Evolutionary conservation across 2,113 vertebrate genomes (phyloP).

Genomic region (Alosa alosa): DNA sequence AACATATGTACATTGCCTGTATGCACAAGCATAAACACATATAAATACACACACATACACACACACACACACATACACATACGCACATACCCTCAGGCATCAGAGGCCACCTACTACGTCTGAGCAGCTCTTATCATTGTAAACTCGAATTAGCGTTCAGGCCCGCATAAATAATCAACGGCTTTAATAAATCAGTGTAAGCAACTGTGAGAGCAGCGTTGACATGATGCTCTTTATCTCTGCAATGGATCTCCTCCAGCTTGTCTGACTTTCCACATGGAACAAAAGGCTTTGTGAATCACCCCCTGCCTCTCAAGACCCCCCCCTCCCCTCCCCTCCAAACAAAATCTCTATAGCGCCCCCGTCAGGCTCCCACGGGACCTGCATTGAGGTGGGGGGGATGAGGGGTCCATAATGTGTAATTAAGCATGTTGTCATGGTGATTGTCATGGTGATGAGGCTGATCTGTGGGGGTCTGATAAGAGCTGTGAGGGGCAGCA

Average conservation of each 20-base stretch:
- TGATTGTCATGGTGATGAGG: slow-evolving; percentile 33
- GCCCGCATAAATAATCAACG: neutral
- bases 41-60: neutral
- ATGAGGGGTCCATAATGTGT: slow-evolving; percentile 22
- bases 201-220: slow-evolving; percentile 9
- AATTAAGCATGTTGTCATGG: slow-evolving; percentile 50
- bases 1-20: neutral
- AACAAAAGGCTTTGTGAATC: slow-evolving; percentile 43
- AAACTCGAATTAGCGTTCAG: slow-evolving; percentile 26
- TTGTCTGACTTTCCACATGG: slow-evolving; percentile 26
- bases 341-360: neutral
- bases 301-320: neutral
- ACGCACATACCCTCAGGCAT: neutral
- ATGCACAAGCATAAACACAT: neutral
- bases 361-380: slow-evolving; percentile 4
- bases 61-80: neutral
- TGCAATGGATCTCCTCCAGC: slow-evolving; percentile 27
- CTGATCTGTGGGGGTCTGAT: slow-evolving; percentile 42
- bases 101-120: slow-evolving; percentile 21
- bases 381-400: slow-evolving; percentile 14
- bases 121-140: neutral
- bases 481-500: slow-evolving; percentile 21
- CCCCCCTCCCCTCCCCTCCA: neutral
- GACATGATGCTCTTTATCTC: slow-evolving; percentile 33
- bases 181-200: slow-evolving; percentile 43